A percentile compares a stretch with the other conserved stretches of the same genome.
phyloP scores from a whole-genome alignment of 1,140 invertebrate species.

The Agraylea sexmaculata region DNA sequence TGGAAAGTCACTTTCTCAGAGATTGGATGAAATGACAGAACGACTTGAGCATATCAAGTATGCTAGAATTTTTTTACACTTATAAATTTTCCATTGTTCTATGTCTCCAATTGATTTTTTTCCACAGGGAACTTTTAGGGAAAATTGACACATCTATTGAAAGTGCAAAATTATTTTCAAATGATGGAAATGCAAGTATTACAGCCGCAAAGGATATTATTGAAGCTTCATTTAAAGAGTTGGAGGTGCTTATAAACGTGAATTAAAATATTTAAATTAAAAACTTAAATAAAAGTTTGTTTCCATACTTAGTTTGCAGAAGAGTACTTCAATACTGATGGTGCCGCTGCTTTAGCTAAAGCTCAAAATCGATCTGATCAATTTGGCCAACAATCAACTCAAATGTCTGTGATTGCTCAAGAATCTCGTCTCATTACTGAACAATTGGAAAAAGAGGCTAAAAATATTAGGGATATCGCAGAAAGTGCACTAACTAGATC shows the following conservation, averaged over 20 bases:
- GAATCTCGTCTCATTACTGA: conserved; percentile 72
- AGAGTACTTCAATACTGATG: conserved; percentile 69
- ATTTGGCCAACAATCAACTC: conserved; percentile 80
- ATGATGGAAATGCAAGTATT: conserved; percentile 9
- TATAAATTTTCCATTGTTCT: conserved; percentile 3
- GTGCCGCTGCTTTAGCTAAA: conserved; percentile 59
- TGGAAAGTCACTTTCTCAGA: conserved; percentile 51
- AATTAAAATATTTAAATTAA: conserved; percentile 4
- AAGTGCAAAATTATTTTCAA: conserved; percentile 5
- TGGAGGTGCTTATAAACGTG: conserved; percentile 17
- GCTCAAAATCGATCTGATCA: conserved; percentile 72
- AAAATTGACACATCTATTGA: conserved; percentile 24
- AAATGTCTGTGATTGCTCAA: conserved; percentile 83
- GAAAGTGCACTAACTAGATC: conserved; percentile 76
- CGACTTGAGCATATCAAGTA: conserved; percentile 50
- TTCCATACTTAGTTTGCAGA: conserved; percentile 44
- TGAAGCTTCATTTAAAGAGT: conserved; percentile 21
- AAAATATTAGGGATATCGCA: conserved; percentile 62
- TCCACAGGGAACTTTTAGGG: conserved; percentile 24
- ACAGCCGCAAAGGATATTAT: conserved; percentile 19
- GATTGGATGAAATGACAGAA: conserved; percentile 54
- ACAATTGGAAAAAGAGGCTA: conserved; percentile 61
- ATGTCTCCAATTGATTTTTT: conserved; percentile 10
- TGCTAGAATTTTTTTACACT: conserved; percentile 5
- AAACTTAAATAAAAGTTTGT: neutral